A percentile compares a stretch with the other conserved stretches of the same genome.
Evolutionary conservation across 2,888 invertebrate species (phyloP).

Genomic region (Dasysyrphus albostriatus): DNA sequence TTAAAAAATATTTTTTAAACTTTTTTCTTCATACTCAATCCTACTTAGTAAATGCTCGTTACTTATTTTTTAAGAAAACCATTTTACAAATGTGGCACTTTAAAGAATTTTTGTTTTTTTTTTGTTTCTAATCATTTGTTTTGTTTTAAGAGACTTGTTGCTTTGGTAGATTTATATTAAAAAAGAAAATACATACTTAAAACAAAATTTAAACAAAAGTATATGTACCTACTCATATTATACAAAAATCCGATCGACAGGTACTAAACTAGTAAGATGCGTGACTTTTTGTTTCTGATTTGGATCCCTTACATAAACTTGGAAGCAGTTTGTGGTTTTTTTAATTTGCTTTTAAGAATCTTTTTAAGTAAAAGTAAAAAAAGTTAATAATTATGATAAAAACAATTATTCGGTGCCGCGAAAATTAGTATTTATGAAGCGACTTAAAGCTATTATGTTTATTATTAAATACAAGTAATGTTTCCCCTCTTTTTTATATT

Average conservation of each 20-base stretch:
- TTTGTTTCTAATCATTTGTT: slow-evolving; percentile 15
- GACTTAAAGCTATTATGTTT: slow-evolving; percentile 73
- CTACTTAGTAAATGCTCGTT: slow-evolving; percentile 67
- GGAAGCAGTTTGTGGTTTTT: slow-evolving; percentile 37
- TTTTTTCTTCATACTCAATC: slow-evolving; percentile 9
- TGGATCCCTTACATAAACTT: slow-evolving; percentile 28
- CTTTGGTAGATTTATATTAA: slow-evolving; percentile 45
- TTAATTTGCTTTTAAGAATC: slow-evolving; percentile 26
- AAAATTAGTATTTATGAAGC: slow-evolving; percentile 58
- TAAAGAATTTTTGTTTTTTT: slow-evolving; percentile 40
- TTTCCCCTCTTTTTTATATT: slow-evolving; percentile 41
- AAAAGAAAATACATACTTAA: slow-evolving; percentile 28
- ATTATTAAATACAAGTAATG: slow-evolving; percentile 36
- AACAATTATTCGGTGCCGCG: slow-evolving; percentile 59
- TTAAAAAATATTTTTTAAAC: slow-evolving; percentile 15
- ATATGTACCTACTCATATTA: slow-evolving; percentile 4
- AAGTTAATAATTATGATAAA: slow-evolving; percentile 23
- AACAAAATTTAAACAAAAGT: slow-evolving; percentile 44
- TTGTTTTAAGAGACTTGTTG: slow-evolving; percentile 42
- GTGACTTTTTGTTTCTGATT: slow-evolving; percentile 23
- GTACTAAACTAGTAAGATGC: slow-evolving; percentile 62
- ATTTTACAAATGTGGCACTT: slow-evolving; percentile 66
- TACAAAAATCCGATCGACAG: slow-evolving; percentile 49
- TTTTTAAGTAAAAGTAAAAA: slow-evolving; percentile 38
- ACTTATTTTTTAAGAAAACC: slow-evolving; percentile 57